phyloP scores from a whole-genome alignment of 1,140 invertebrate species.

The Micrasema longulum region DNA sequence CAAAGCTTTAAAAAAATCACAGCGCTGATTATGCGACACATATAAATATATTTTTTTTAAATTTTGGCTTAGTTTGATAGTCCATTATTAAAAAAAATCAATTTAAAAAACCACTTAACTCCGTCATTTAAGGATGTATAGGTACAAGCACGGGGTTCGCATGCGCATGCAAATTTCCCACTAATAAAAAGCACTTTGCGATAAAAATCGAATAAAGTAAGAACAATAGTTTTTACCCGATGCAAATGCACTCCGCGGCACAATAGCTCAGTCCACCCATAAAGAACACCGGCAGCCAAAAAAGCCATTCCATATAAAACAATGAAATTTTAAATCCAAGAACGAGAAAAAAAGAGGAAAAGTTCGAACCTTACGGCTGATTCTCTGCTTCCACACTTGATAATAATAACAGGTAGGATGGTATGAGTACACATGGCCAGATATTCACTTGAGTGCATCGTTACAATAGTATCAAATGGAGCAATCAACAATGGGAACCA shows the following conservation, averaged over 20 bases:
- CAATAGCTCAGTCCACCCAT: slow-evolving; percentile 41
- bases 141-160: background rate
- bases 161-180: background rate
- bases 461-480: slow-evolving; percentile 49
- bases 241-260: slow-evolving; percentile 32
- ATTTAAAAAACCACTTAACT: too few species aligned
- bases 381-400: slow-evolving; percentile 39
- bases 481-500: slow-evolving; percentile 47
- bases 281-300: slow-evolving; percentile 44
- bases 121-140: background rate
- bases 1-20: too few species aligned
- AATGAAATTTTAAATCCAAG: slow-evolving; percentile 45
- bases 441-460: slow-evolving; percentile 51
- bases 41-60: too few species aligned
- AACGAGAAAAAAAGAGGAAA: slow-evolving; percentile 35
- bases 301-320: slow-evolving; percentile 47
- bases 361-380: slow-evolving; percentile 44
- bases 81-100: too few species aligned
- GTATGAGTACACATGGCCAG: slow-evolving; percentile 13
- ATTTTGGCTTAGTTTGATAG: too few species aligned
- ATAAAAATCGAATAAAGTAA: slow-evolving; percentile 32
- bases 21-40: too few species aligned
- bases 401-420: slow-evolving; percentile 30
- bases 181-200: slow-evolving; percentile 25
- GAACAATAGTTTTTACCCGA: slow-evolving; percentile 22